Conservation (phyloP, 2,797 vertebrate genomes). For the Sebastes hopkinsi region DNA sequence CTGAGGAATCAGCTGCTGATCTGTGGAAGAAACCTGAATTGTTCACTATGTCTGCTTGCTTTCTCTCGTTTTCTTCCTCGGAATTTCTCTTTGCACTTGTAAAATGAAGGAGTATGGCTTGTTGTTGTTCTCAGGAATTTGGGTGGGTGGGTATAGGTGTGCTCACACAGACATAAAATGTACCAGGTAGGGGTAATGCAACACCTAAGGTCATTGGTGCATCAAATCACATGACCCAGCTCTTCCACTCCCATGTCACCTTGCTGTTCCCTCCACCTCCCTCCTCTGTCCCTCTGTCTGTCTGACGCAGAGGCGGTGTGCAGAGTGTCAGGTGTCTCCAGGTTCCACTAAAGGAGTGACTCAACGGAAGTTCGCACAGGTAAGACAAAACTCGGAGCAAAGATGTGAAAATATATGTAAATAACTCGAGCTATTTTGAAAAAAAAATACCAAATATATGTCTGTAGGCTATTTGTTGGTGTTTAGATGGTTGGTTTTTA, state of each 20-base stretch:
- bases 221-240: constrained; percentile 62
- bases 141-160: not conserved
- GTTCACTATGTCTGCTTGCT: not conserved
- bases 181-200: constrained; percentile 62
- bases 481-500: not conserved
- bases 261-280: constrained; percentile 50
- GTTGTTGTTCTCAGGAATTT: constrained; percentile 15
- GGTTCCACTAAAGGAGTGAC: constrained; percentile 38
- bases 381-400: constrained; percentile 48
- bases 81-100: not conserved
- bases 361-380: constrained; percentile 70
- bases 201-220: constrained; percentile 64
- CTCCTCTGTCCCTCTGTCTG: not conserved
- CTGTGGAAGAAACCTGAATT: not conserved
- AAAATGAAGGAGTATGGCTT: not conserved
- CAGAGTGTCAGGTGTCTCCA: constrained; percentile 74
- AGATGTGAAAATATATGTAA: not conserved
- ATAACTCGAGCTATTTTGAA: not conserved
- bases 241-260: constrained; percentile 61
- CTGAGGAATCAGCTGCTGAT: not conserved
- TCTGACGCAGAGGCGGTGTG: constrained; percentile 32
- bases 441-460: not conserved
- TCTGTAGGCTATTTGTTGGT: not conserved
- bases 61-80: not conserved
- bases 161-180: not conserved